Percentiles rank a stretch among this genome's conserved stretches.
phyloP scores from a whole-genome alignment of 2,113 vertebrate genomes.

The Paralichthys olivaceus region DNA sequence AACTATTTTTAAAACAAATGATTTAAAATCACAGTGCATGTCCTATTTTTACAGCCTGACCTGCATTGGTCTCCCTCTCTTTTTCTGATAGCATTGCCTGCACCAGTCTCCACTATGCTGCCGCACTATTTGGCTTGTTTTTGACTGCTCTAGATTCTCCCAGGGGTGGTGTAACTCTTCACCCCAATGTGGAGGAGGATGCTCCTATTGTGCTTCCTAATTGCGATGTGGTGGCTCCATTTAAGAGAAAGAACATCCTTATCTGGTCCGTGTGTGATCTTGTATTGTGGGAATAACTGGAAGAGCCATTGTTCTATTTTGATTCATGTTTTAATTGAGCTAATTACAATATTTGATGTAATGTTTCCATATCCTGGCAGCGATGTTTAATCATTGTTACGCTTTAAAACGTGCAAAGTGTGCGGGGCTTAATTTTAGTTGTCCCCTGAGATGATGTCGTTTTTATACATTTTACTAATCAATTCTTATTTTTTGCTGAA shows the following conservation, averaged over 20 bases:
- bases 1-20: not conserved
- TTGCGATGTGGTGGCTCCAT: constrained; percentile 84
- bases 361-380: constrained; percentile 8
- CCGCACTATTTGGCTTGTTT: constrained; percentile 75
- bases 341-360: not conserved
- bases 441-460: too few relatives aligned
- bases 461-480: too few relatives aligned
- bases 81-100: constrained; percentile 17
- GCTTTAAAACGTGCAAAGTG: not conserved
- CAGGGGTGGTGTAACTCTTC: constrained; percentile 79
- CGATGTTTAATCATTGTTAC: not conserved
- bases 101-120: constrained; percentile 35
- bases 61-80: constrained; percentile 37
- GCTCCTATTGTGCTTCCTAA: constrained; percentile 86
- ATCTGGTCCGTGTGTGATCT: constrained; percentile 59
- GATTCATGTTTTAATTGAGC: constrained; percentile 15
- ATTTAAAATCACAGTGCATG: constrained; percentile 20
- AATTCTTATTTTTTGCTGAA: too few relatives aligned
- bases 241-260: constrained; percentile 75
- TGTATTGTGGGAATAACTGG: constrained; percentile 31
- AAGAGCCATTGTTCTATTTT: constrained; percentile 18
- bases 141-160: constrained; percentile 76
- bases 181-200: constrained; percentile 80
- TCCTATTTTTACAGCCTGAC: constrained; percentile 48
- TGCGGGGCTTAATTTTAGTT: not conserved